These are phyloP conservation scores for Habroteleia sp. DNA, from an alignment of 2,888 invertebrate genomes.

Conservation along the genomic window DNA sequence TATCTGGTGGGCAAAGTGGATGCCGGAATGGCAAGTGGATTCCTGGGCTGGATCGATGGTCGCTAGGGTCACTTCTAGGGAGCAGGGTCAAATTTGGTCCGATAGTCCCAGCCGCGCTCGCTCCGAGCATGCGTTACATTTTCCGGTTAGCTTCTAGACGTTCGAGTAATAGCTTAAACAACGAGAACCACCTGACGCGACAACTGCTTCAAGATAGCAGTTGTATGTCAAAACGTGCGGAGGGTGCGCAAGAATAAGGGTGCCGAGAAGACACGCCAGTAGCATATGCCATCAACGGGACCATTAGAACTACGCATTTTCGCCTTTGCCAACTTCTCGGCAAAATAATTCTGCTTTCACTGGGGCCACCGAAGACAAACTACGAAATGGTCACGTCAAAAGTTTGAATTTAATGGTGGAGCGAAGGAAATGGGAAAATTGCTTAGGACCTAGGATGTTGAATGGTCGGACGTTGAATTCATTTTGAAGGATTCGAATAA, in stretches of 20 bases:
- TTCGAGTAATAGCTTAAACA: slow-evolving; percentile 41
- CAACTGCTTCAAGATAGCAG: slow-evolving; percentile 76
- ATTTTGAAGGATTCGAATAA: slow-evolving; percentile 30
- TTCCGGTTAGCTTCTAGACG: slow-evolving; percentile 47
- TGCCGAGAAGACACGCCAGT: slow-evolving; percentile 62
- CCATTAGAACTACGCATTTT: slow-evolving; percentile 67
- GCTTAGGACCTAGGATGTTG: too few species aligned
- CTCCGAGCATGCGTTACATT: slow-evolving; percentile 44
- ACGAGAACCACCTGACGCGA: slow-evolving; percentile 75
- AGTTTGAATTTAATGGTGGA: too few species aligned
- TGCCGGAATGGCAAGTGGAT: neutral
- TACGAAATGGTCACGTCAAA: too few species aligned
- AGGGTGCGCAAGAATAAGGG: slow-evolving; percentile 66
- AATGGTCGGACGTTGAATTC: too few species aligned
- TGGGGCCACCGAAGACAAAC: too few species aligned
- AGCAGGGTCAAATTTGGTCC: slow-evolving; percentile 31
- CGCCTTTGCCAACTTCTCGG: neutral
- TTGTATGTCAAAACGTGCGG: slow-evolving; percentile 70
- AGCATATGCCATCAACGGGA: slow-evolving; percentile 68
- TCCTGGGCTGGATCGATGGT: slow-evolving; percentile 4
- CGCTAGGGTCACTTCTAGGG: slow-evolving; percentile 19
- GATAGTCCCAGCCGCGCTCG: slow-evolving; percentile 41
- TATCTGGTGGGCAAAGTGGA: too few species aligned
- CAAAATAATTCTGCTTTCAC: too few species aligned
- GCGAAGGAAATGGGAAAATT: too few species aligned